These are phyloP conservation scores for Octodon degus DNA, from an alignment of 2,113 vertebrate genomes.

Conservation along the genomic window DNA sequence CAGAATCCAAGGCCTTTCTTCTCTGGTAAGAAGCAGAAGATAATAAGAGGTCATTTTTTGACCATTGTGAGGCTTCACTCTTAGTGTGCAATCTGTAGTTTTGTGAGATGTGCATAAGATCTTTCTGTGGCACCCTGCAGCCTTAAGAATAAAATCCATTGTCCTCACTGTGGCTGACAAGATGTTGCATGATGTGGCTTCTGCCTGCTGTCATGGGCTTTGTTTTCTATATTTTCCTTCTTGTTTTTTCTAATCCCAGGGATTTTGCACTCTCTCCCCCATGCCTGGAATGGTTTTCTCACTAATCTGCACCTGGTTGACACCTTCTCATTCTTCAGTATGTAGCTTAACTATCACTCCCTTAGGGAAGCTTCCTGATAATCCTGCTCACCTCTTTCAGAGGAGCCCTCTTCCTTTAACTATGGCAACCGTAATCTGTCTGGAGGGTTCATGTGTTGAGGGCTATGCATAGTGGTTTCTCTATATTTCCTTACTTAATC, in stretches of 20 bases:
- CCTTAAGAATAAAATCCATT: background rate
- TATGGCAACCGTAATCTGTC: background rate
- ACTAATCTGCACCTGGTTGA: background rate
- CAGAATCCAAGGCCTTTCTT: background rate
- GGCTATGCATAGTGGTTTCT: too few species aligned
- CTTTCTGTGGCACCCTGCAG: fast-evolving
- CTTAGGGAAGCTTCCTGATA: background rate
- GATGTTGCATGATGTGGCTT: background rate
- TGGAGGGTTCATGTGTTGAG: fast-evolving
- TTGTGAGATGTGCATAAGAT: background rate
- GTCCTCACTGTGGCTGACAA: background rate
- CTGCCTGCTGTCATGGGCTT: background rate
- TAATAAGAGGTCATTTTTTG: background rate
- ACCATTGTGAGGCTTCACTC: background rate
- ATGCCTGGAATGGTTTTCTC: background rate
- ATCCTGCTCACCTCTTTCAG: background rate
- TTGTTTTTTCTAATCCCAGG: background rate
- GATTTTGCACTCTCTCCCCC: background rate
- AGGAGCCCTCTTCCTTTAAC: background rate
- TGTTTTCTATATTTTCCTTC: background rate
- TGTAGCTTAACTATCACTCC: background rate
- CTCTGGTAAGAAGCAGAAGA: background rate
- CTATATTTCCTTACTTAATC: too few species aligned
- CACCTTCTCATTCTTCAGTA: background rate
- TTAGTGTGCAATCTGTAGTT: background rate